phyloP scores from a whole-genome alignment of 92 coral and sea anemone species.

The Paragorgia papillata region DNA sequence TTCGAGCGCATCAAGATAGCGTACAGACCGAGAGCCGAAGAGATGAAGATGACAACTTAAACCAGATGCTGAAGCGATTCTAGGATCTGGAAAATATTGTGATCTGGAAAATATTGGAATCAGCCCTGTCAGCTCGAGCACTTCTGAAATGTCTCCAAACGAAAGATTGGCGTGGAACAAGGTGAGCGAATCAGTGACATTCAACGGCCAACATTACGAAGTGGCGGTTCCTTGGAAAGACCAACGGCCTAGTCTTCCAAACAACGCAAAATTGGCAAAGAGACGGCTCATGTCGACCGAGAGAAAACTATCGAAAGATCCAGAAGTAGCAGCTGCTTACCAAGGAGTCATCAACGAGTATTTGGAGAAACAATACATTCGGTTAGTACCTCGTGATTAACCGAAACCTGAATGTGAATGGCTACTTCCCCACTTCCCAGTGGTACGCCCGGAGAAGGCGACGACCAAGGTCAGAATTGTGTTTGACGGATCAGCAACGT shows the following conservation, averaged over 20 bases:
- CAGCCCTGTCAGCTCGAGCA: not conserved
- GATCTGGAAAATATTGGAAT: slow-evolving; percentile 64
- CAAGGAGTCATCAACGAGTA: slow-evolving; percentile 63
- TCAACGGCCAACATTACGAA: slow-evolving; percentile 44
- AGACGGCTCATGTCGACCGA: slow-evolving; percentile 42
- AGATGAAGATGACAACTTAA: slow-evolving; percentile 6
- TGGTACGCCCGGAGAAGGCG: slow-evolving; percentile 36
- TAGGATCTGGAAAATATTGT: slow-evolving; percentile 67
- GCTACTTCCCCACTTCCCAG: slow-evolving; percentile 58
- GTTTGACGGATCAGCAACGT: slow-evolving; percentile 38
- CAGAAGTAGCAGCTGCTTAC: slow-evolving; percentile 44
- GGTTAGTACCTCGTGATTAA: slow-evolving; percentile 47
- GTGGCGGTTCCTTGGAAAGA: slow-evolving; percentile 63
- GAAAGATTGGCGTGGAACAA: slow-evolving; percentile 57
- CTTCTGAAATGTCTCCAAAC: slow-evolving; percentile 52
- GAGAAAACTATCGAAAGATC: slow-evolving; percentile 31
- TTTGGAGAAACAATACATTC: slow-evolving; percentile 51
- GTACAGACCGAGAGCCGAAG: not conserved
- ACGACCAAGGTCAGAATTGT: slow-evolving; percentile 33
- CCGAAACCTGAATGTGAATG: slow-evolving; percentile 50
- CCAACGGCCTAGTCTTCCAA: slow-evolving; percentile 57
- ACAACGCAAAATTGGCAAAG: slow-evolving; percentile 50
- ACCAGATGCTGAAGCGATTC: slow-evolving; percentile 46
- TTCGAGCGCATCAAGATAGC: slow-evolving; percentile 28
- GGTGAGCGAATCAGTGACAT: slow-evolving; percentile 47